Conservation (phyloP, 2,113 vertebrate genomes). For the Sterrhoptilus dennistouni region DNA sequence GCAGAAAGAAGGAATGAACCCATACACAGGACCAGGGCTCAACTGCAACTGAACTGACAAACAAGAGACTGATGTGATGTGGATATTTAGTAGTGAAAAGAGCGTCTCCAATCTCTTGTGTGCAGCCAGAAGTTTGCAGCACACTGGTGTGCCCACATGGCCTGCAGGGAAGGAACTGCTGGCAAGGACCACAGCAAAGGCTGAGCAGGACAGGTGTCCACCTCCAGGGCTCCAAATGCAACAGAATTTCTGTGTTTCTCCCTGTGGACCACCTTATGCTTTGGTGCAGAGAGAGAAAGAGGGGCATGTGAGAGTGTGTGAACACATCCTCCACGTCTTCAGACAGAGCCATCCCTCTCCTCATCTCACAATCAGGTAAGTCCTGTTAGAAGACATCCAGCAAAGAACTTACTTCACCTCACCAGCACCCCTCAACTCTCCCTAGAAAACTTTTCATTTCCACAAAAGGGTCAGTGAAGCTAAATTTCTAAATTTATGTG, state of each 20-base stretch:
- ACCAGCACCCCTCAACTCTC: background rate
- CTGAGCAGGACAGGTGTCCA: background rate
- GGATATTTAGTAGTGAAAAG: background rate
- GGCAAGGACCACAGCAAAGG: background rate
- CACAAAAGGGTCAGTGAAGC: background rate
- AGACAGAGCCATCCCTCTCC: background rate
- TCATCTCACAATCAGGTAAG: background rate
- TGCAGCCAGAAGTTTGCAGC: background rate
- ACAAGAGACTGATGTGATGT: background rate
- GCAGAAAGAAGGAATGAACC: background rate
- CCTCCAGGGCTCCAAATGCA: background rate
- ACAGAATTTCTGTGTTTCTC: background rate
- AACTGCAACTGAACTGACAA: background rate
- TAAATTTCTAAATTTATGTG: background rate
- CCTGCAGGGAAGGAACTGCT: background rate
- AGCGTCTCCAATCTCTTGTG: background rate
- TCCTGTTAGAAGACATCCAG: rapidly evolving
- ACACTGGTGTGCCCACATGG: background rate
- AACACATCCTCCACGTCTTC: background rate
- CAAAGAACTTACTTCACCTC: background rate
- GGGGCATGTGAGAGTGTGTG: background rate
- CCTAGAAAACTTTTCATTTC: background rate
- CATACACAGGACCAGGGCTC: background rate
- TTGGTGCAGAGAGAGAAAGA: background rate
- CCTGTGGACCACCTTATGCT: background rate